phyloP scores from a whole-genome alignment of 2,113 vertebrate species.

The Taurulus bubalis region DNA sequence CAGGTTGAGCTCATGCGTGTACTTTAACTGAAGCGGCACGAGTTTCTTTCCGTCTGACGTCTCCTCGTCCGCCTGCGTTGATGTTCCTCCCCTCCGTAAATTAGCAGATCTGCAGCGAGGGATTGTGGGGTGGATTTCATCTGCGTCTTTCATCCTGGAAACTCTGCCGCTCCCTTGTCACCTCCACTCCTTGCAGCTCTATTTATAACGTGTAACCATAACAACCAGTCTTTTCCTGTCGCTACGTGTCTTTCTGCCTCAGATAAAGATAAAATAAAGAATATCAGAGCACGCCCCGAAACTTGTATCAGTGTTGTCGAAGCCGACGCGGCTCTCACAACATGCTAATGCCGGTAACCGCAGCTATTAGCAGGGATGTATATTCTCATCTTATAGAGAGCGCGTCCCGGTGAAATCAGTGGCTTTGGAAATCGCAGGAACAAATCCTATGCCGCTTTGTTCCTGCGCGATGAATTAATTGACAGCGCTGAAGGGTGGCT shows the following conservation, averaged over 20 bases:
- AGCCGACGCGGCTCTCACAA: not conserved
- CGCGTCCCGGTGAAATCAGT: slow-evolving; percentile 12
- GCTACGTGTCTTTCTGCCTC: slow-evolving; percentile 67
- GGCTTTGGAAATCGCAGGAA: slow-evolving; percentile 16
- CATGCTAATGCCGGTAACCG: slow-evolving; percentile 34
- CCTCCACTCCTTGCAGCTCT: slow-evolving; percentile 78
- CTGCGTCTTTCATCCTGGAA: slow-evolving; percentile 76
- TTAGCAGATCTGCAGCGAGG: slow-evolving; percentile 60
- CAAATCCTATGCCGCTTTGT: slow-evolving; percentile 50
- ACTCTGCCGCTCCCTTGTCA: slow-evolving; percentile 79
- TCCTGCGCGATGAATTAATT: slow-evolving; percentile 52
- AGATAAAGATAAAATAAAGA: slow-evolving; percentile 27
- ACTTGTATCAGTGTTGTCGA: slow-evolving; percentile 50
- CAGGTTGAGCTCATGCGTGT: not conserved
- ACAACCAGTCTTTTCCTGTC: slow-evolving; percentile 81
- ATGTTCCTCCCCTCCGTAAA: slow-evolving; percentile 48
- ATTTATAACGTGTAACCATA: slow-evolving; percentile 87
- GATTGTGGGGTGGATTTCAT: slow-evolving; percentile 80
- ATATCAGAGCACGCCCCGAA: slow-evolving; percentile 7
- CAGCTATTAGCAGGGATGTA: slow-evolving; percentile 36
- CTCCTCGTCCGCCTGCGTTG: slow-evolving; percentile 9
- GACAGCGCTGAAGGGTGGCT: slow-evolving; percentile 30
- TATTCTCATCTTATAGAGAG: slow-evolving; percentile 17
- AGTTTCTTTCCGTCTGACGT: slow-evolving; percentile 24
- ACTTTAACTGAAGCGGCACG: slow-evolving; percentile 20